Base-by-base conservation (phyloP, 2,113 vertebrate genomes). In the Corythornis vintsioides region DNA sequence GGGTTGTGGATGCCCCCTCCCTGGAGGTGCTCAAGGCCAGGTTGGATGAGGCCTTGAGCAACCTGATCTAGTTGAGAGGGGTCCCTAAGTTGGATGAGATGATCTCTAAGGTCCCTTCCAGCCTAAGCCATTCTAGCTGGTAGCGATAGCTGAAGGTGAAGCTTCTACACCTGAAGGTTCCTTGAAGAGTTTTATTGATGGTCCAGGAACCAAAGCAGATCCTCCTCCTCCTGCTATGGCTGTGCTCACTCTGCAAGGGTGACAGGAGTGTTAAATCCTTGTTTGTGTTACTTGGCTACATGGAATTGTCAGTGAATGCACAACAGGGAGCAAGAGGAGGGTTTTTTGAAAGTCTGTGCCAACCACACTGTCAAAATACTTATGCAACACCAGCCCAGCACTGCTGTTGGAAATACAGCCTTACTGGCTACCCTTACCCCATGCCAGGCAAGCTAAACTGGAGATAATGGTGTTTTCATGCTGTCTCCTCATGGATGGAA, bases 281-380 rank as follows among this genome's bases (percentile, higher is more conserved):
- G 33, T 42, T 75, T 87, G 60, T 93, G 59, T 89, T 48, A 48
- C 76, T 91, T 87, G 53, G 33, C 79, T 73, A 11, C 0, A 2
- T 48, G 80, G 60, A 88, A 77, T 52, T 73, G 18, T 43, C 71
- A 91, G 9, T 1, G 3, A 76, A 80, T 55, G 52, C 55, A 64
- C 69, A 78, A 40, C 14, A 43, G 56, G 64, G 64, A 89, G 40
- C 59, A 66, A 83, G 92, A 89, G 52, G 65, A 89, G 63, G 12
- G 25, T 82, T 94, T 81, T 91, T 50, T 73, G 65, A 86, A 75
- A 69, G 69, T 38, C 90, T 86, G 40, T 80, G 90, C 90, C 79
- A 91, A 56, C 56, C 4, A 5, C 57, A n/a, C 79, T 72, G 79
- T 83, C n/a, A 71, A 60, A 75, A 52, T 48, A 63, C 88, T 95